Evolutionary conservation across 37 sponge, comb jelly and placozoan genomes (phyloP).

Genomic region (Cliona cf. orientalis): DNA sequence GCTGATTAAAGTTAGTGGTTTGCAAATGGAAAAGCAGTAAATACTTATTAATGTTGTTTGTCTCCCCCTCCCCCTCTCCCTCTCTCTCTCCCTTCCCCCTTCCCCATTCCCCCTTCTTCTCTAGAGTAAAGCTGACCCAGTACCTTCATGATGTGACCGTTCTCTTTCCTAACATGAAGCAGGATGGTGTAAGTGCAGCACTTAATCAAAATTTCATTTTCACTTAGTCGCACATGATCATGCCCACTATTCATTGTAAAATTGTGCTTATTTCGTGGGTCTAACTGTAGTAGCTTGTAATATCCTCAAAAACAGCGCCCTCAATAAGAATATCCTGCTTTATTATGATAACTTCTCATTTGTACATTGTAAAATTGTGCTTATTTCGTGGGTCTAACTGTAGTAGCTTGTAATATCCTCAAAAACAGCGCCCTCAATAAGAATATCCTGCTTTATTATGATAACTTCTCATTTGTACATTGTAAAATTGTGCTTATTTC

Average conservation of each 20-base stretch:
- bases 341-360: not conserved
- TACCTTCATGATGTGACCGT: conserved; percentile 62
- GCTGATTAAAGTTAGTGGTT: too few species aligned
- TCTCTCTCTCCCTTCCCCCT: too few species aligned
- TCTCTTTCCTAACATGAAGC: conserved; percentile 62
- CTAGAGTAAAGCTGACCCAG: conserved; percentile 51
- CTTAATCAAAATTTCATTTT: not conserved
- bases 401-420: not conserved
- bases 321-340: not conserved
- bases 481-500: too few species aligned
- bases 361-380: too few species aligned
- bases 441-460: not conserved
- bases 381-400: not conserved
- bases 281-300: not conserved
- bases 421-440: not conserved
- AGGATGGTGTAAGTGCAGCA: conserved; percentile 21
- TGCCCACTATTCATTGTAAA: not conserved
- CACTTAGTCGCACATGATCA: not conserved
- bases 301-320: not conserved
- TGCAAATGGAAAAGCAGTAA: too few species aligned
- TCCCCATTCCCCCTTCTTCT: not conserved
- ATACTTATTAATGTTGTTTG: not conserved
- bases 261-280: not conserved
- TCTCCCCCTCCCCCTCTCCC: not conserved
- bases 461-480: not conserved